Evolutionary conservation across 2,113 vertebrate genomes (phyloP).

Genomic region (Scopus umbretta): DNA sequence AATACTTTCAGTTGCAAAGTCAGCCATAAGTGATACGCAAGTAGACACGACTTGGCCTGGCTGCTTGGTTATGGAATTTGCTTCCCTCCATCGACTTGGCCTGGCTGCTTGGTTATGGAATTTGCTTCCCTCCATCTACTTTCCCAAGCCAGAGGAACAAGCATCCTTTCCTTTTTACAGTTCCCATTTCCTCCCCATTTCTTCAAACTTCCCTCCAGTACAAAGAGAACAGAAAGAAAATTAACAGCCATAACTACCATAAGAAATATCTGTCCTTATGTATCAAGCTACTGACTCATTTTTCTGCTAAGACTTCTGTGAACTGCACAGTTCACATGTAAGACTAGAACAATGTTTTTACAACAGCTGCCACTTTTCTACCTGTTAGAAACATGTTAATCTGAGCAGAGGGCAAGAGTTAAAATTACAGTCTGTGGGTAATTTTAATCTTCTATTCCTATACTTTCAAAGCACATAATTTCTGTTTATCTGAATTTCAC

Average conservation of each 20-base stretch:
- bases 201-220: neutral
- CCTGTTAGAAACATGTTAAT: neutral
- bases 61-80: neutral
- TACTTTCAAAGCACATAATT: slow-evolving; percentile 14
- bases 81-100: neutral
- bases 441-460: slow-evolving; percentile 5
- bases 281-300: neutral
- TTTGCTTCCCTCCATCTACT: neutral
- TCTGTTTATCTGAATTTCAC: neutral
- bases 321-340: neutral
- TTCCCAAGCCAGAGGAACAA: neutral
- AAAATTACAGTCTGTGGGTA: neutral
- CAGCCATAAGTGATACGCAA: neutral
- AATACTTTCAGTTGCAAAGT: neutral
- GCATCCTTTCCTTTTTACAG: neutral
- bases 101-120: too few species aligned
- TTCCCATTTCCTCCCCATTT: neutral
- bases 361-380: neutral
- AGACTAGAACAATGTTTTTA: neutral
- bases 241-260: neutral
- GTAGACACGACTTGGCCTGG: neutral
- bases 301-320: neutral
- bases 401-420: neutral
- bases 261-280: neutral
- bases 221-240: neutral